Base-by-base conservation (phyloP, 2,888 invertebrate genomes). In the Caenorhabditis becei region DNA sequence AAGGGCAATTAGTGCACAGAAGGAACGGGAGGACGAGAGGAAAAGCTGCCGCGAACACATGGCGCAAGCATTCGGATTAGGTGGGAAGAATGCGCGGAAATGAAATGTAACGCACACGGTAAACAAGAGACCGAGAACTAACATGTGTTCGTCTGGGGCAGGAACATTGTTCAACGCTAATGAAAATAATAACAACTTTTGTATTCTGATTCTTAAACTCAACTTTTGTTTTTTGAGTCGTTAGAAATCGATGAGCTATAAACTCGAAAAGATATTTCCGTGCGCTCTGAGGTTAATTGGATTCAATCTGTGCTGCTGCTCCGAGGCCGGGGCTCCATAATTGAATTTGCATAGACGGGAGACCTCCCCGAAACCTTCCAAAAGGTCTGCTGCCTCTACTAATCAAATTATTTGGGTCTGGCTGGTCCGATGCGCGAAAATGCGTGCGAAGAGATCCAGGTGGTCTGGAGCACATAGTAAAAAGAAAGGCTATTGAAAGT, bases 71-170 rank as follows among this genome's bases (percentile, higher is more conserved):
- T 65, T 58, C 28, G 59, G 66, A 66, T 66, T 75, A 75, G 75
- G 74, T 74, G 74, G 65, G 58, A 74, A 74, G 65, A 74, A 65
- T 74, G 74, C 74, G 74, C 74, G 74, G 74, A 74, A 74, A 72
- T 72, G 72, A 72, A 72, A 65, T 74, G 74, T 65, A 74, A 65
- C 74, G 74, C 49, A 74, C 61, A 54, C 65, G 58, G 74, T 72
- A 72, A 72, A 72, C 72, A 72, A 71, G 49, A 23, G 58, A 49
- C 14, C 37, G 74, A 18, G 18, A 54, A 62, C 49, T 37, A 16
- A 70, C 28, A 41, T 37, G 51, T 18, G 28, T 41, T 41, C 20
- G 28, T 53, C 32, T 37, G 37, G 8, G 41, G 41, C 4, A 32
- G 32, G 32, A 41, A n/a, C n/a, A n/a, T n/a, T n/a, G n/a, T n/a